A percentile compares a stretch with the other conserved stretches of the same genome.
Evolutionary conservation across 2,113 vertebrate species (phyloP).

Genomic region (Irena cyanogastra): DNA sequence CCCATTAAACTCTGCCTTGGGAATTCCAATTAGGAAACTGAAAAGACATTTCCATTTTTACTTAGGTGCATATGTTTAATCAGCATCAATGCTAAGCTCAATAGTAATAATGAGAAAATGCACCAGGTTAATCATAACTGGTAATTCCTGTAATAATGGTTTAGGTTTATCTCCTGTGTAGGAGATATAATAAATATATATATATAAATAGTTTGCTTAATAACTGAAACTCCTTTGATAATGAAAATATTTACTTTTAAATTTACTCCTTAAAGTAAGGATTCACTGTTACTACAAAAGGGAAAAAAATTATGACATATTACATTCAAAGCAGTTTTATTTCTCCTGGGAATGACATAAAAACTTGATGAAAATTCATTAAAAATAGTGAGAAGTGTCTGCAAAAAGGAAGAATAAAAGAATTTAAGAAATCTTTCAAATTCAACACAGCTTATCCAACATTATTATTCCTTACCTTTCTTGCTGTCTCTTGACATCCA

Average conservation of each 20-base stretch:
- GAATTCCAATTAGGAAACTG: not conserved
- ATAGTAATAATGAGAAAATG: not conserved
- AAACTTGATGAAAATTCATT: not conserved
- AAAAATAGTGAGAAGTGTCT: not conserved
- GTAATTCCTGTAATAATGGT: not conserved
- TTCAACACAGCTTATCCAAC: not conserved
- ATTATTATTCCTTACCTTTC: not conserved
- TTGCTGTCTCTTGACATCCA: not conserved
- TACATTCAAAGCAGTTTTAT: not conserved
- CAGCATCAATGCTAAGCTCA: not conserved
- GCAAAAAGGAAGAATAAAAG: not conserved
- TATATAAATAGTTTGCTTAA: not conserved
- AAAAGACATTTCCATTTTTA: not conserved
- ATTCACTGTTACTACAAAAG: not conserved
- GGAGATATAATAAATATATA: not conserved
- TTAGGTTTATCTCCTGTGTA: not conserved
- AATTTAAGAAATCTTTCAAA: not conserved
- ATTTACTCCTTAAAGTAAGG: not conserved
- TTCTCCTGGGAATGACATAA: not conserved
- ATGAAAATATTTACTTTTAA: conserved; percentile 11
- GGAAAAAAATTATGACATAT: not conserved
- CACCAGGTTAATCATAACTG: not conserved
- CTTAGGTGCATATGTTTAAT: not conserved
- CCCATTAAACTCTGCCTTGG: not conserved
- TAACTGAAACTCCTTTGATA: not conserved